A percentile compares a stretch with the other conserved stretches of the same genome.
phyloP scores from a whole-genome alignment of 2,888 invertebrate species.

The Tetanocera ferruginea region DNA sequence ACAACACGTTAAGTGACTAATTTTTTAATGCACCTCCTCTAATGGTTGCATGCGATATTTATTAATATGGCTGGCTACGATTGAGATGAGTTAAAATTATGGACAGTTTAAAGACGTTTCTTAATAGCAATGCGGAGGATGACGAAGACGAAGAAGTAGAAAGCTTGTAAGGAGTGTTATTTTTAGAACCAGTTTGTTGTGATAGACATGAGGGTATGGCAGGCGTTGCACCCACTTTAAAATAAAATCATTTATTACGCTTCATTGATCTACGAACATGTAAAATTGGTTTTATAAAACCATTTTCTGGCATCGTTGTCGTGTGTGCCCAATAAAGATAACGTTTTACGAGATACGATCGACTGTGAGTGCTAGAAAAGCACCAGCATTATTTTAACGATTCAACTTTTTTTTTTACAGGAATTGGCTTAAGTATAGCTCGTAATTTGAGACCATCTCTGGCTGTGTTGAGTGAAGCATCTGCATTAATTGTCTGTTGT shows the following conservation, averaged over 20 bases:
- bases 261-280: slow-evolving; percentile 25
- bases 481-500: too few relatives aligned
- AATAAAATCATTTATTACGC: slow-evolving; percentile 4
- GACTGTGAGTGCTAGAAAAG: neutral
- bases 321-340: slow-evolving; percentile 3
- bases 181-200: slow-evolving; percentile 26
- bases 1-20: slow-evolving; percentile 44
- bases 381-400: slow-evolving; percentile 5
- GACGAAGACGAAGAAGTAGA: neutral
- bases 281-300: neutral
- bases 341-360: neutral
- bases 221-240: slow-evolving; percentile 24
- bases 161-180: slow-evolving; percentile 8
- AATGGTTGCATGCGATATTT: slow-evolving; percentile 25
- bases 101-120: neutral
- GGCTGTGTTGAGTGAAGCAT: too few relatives aligned
- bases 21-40: slow-evolving; percentile 27
- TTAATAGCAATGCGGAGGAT: neutral
- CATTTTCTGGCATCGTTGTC: neutral
- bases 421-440: neutral
- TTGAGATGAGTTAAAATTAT: slow-evolving; percentile 28
- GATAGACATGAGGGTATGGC: neutral
- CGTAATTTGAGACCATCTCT: too few relatives aligned
- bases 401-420: neutral
- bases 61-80: slow-evolving; percentile 29